Base-by-base conservation (phyloP, 2,888 invertebrate species). In the Callimorpha dominula region DNA sequence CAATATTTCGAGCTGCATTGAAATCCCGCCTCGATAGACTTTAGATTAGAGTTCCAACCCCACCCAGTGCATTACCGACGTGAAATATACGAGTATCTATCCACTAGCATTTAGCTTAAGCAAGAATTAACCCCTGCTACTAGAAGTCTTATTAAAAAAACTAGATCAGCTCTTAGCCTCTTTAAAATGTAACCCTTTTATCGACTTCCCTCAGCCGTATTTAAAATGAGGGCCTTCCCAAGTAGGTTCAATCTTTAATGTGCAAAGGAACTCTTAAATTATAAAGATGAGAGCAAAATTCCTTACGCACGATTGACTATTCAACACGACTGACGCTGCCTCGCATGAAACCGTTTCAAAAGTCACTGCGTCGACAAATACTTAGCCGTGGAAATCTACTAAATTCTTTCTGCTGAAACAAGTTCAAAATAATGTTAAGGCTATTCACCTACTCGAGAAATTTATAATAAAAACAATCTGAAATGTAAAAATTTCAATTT, bases 231-330 rank as follows among this genome's bases (percentile, higher is more conserved):
- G 9, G 17, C 2, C 40, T 64, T 40, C n/a, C 11, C 17, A 64
- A 43, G 43, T 43, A 43, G 17, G 17, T 15, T 17, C 43, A n/a
- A 43, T 8, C n/a, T 43, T 43, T 40, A 43, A 43, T 43, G n/a
- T 11, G 17, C 17, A 40, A 43, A 64, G n/a, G 11, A 64, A 43
- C 63, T 43, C 40, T 42, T 63, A 42, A 15, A 15, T 3, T 42
- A 42, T 42, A 63, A 64, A 64, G 63, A 64, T 64, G 42, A 17
- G 43, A 64, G 63, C 63, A 64, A 43, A 43, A n/a, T 64, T 64
- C 15, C 1, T 64, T n/a, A 64, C 63, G 11, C 42, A 42, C 63
- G 11, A 43, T 64, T 64, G 63, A 64, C 12, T 43, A 63, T 64
- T 64, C 43, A 43, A 64, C 63, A 64, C 63, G 63, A n/a, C 43